Evolutionary conservation across 2,113 vertebrate genomes (phyloP), one percentile per base, ranked within the genome.

Genomic region (Sturnira hondurensis): DNA sequence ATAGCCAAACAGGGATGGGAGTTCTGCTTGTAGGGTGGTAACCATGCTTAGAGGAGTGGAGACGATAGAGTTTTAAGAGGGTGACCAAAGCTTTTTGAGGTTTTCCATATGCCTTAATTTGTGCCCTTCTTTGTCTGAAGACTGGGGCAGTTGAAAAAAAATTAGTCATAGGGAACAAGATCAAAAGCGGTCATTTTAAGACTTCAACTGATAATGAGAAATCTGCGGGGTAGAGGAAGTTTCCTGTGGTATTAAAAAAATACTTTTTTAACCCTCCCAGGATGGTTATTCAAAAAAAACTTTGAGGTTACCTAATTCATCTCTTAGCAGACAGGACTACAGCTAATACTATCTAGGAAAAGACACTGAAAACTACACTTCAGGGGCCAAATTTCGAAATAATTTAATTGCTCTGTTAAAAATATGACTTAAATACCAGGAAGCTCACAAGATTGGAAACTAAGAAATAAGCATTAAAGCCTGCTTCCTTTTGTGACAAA

Each of bases 371-470:
- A 96, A 93, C 87, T 78, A 54, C 16, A 81, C 71, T 68, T 73
- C 22, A 86, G 52, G 24, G n/a, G 22, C 16, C 71, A 24, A 94
- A 94, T 65, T 83, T 81, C 50, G 31, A 95, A 36, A 50, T 78
- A 82, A 95, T 85, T 95, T 77, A 90, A 96, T 85, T 95, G 24
- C 81, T 52, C 22, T 93, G 63, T 58, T 80, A 95, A 91, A 95
- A 96, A 68, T 70, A 74, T 45, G 43, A 86, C 36, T 82, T 94
- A 97, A 93, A 52, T 68, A 82, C 67, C 47, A 91, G 68, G 43
- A 88, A 96, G 28, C 38, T 94, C 65, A 83, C 45, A 90, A 93
- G 47, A 94, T 33, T 95, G 38, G 19, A 93, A 94, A 95, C 28
- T 95, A 94, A 89, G 83, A 95, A 43, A 20, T 90, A 10, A 54